Evolutionary conservation across 2,113 vertebrate species (phyloP).

Genomic region (Coryphaenoides rupestris): DNA sequence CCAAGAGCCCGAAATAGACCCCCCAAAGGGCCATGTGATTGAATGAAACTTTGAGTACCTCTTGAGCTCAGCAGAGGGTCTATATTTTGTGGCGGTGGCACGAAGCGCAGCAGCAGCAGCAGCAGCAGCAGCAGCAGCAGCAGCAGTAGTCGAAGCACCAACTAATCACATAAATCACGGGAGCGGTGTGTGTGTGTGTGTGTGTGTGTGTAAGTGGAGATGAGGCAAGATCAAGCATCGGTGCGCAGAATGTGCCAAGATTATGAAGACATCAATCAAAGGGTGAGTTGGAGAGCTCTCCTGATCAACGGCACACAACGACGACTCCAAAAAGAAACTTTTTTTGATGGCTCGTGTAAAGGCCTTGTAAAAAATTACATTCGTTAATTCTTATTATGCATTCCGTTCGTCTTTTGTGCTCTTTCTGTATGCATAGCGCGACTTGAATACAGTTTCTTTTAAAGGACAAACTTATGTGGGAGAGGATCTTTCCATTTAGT

Average conservation of each 20-base stretch:
- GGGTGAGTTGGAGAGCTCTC: conserved; percentile 6
- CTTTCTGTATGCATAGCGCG: background rate
- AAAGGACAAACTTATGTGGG: background rate
- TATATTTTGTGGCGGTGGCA: background rate
- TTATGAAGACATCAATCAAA: conserved; percentile 13
- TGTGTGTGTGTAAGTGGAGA: background rate
- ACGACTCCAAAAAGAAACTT: conserved; percentile 9
- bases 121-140: background rate
- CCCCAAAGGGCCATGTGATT: background rate
- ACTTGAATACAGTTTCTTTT: background rate
- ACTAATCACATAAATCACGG: conserved; percentile 16
- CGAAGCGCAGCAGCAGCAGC: background rate
- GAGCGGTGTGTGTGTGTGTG: background rate
- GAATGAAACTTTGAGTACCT: conserved; percentile 14
- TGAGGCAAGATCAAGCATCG: conserved; percentile 2
- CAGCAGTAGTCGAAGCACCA: background rate
- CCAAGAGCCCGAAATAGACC: conserved; percentile 36
- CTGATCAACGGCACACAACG: conserved; percentile 23
- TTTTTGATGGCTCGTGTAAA: conserved; percentile 14
- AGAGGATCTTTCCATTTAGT: background rate
- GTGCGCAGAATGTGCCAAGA: background rate
- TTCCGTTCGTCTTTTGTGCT: background rate
- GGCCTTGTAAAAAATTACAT: conserved; percentile 4
- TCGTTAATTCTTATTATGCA: background rate
- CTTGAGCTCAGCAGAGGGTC: background rate